A percentile compares a stretch with the other conserved stretches of the same genome.
Evolutionary conservation across 2,113 vertebrate genomes (phyloP).

Genomic region (Hiodon alosoides): DNA sequence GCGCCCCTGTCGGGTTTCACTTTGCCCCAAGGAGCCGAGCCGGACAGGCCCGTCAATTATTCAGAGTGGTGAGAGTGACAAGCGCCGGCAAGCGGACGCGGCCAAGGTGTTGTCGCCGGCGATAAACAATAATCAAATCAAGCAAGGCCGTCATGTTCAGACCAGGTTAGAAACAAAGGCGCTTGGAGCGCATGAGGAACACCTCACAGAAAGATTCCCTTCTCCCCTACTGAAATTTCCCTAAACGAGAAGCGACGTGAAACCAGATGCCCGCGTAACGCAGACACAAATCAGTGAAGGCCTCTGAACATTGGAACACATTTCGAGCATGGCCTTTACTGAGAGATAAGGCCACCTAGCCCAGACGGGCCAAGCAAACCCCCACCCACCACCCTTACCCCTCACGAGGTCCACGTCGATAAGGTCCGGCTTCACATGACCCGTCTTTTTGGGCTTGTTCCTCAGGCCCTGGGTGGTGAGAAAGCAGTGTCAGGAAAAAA

Average conservation of each 20-base stretch:
- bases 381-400: slow-evolving; percentile 67
- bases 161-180: too few species aligned
- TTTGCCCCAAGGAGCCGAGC: not conserved
- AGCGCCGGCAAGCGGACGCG: not conserved
- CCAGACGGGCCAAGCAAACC: not conserved
- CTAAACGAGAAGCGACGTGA: too few species aligned
- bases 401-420: slow-evolving; percentile 98
- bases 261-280: too few species aligned
- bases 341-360: not conserved
- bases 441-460: slow-evolving; percentile 99
- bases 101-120: too few species aligned
- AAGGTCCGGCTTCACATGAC: slow-evolving; percentile 95
- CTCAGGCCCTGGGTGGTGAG: slow-evolving; percentile 75
- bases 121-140: too few species aligned
- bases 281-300: too few species aligned
- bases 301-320: too few species aligned
- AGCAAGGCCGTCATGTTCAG: too few species aligned
- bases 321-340: not conserved
- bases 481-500: not conserved
- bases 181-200: too few species aligned
- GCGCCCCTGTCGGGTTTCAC: not conserved
- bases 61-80: slow-evolving; percentile 13
- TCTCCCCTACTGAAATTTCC: too few species aligned
- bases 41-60: slow-evolving; percentile 33
- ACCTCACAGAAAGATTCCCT: too few species aligned